These are phyloP conservation scores for Lophura nycthemera DNA, from an alignment of 2,113 vertebrate species.

Conservation along the genomic window DNA sequence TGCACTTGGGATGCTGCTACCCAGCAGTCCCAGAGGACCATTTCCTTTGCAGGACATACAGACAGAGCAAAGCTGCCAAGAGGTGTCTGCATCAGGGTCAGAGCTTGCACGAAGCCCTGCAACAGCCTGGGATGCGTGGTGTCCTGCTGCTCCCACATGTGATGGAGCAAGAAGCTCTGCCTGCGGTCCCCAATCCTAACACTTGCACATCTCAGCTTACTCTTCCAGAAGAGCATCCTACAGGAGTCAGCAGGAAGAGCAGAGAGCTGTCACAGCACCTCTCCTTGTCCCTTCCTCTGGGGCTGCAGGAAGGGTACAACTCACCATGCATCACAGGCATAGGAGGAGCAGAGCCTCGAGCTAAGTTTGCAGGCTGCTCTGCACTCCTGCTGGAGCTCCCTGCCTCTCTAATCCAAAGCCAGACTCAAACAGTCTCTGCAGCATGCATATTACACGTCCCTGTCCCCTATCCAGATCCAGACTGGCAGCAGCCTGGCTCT, in stretches of 20 bases:
- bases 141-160: neutral
- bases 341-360: neutral
- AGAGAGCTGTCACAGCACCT: neutral
- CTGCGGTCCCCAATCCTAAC: neutral
- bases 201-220: neutral
- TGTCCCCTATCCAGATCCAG: neutral
- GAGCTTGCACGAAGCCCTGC: neutral
- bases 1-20: neutral
- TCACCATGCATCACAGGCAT: neutral
- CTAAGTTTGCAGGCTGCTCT: neutral
- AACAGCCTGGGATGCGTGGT: neutral
- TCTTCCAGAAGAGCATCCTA: neutral
- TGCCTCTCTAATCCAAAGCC: neutral
- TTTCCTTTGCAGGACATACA: neutral
- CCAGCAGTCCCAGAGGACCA: neutral
- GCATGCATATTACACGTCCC: rapidly evolving
- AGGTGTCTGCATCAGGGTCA: neutral
- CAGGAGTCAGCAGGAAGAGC: neutral
- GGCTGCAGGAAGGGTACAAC: neutral
- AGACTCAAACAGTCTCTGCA: neutral
- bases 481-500: neutral
- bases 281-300: neutral
- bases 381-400: neutral
- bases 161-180: neutral
- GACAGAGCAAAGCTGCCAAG: neutral